Conservation (phyloP, 2,888 invertebrate genomes). For the Thecocarcelia acutangulata region DNA sequence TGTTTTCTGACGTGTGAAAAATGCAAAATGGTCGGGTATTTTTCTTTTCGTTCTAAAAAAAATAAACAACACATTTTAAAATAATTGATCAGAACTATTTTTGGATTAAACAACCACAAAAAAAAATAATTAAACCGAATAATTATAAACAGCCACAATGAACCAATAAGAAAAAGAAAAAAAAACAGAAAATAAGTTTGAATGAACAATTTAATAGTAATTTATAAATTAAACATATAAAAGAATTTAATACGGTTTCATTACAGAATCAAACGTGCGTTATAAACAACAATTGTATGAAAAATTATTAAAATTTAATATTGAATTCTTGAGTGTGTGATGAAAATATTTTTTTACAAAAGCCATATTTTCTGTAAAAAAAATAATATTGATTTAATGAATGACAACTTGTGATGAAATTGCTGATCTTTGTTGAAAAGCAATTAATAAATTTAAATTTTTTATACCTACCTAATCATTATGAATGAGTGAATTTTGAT, state of each 20-base stretch:
- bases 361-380: slow-evolving; percentile 48
- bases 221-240: background rate
- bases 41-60: slow-evolving; percentile 22
- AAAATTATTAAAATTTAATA: slow-evolving; percentile 10
- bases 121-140: slow-evolving; percentile 29
- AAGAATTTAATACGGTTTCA: slow-evolving; percentile 17
- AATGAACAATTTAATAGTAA: slow-evolving; percentile 37
- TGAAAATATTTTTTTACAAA: slow-evolving; percentile 9
- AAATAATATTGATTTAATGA: slow-evolving; percentile 1
- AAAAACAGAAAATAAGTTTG: slow-evolving; percentile 33
- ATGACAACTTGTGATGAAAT: slow-evolving; percentile 39
- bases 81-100: slow-evolving; percentile 69
- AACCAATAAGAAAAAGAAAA: slow-evolving; percentile 3
- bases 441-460: slow-evolving; percentile 14
- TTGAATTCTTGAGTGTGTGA: background rate
- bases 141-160: slow-evolving; percentile 47
- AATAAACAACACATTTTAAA: slow-evolving; percentile 52
- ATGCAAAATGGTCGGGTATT: slow-evolving; percentile 29
- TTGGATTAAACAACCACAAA: slow-evolving; percentile 62
- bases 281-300: slow-evolving; percentile 18
- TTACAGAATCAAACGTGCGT: slow-evolving; percentile 28
- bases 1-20: slow-evolving; percentile 65
- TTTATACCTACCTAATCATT: slow-evolving; percentile 30
- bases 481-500: slow-evolving; percentile 37
- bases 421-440: background rate